These are phyloP conservation scores for Argentina silus DNA, from an alignment of 2,797 vertebrate genomes.

Conservation along the genomic window DNA sequence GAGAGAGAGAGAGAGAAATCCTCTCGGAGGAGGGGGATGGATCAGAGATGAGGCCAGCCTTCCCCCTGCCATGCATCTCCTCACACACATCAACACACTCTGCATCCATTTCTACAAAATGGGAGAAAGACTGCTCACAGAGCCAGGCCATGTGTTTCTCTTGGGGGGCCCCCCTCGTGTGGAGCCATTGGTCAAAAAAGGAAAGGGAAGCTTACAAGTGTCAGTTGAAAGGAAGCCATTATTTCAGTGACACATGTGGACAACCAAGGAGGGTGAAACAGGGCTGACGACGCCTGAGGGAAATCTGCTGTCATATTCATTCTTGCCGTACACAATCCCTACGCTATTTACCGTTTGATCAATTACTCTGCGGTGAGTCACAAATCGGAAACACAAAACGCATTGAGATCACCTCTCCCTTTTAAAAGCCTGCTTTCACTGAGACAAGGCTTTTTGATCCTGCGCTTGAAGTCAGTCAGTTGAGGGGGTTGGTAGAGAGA, in stretches of 20 bases:
- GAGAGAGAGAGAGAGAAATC: not conserved
- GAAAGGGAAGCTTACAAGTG: conserved; percentile 19
- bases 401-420: conserved; percentile 37
- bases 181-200: conserved; percentile 12
- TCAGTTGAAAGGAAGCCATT: conserved; percentile 10
- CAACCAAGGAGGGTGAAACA: conserved; percentile 23
- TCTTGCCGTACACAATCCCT: conserved; percentile 23
- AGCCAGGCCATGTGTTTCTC: conserved; percentile 6
- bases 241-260: conserved; percentile 33
- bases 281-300: conserved; percentile 24
- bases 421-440: conserved; percentile 42
- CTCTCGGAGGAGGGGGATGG: conserved; percentile 28
- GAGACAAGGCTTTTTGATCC: conserved; percentile 12
- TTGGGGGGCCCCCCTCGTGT: conserved; percentile 23
- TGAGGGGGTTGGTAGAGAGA: conserved; percentile 30
- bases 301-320: conserved; percentile 34
- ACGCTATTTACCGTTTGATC: conserved; percentile 35
- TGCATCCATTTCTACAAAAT: not conserved
- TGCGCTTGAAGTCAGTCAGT: conserved; percentile 32
- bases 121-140: not conserved
- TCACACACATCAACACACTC: not conserved
- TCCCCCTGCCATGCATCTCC: conserved; percentile 12
- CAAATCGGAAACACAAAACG: conserved; percentile 39
- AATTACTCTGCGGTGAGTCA: conserved; percentile 46
- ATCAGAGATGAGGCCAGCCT: conserved; percentile 25